Base-by-base conservation (phyloP, 2,113 vertebrate species). In the Centropristis striata region DNA sequence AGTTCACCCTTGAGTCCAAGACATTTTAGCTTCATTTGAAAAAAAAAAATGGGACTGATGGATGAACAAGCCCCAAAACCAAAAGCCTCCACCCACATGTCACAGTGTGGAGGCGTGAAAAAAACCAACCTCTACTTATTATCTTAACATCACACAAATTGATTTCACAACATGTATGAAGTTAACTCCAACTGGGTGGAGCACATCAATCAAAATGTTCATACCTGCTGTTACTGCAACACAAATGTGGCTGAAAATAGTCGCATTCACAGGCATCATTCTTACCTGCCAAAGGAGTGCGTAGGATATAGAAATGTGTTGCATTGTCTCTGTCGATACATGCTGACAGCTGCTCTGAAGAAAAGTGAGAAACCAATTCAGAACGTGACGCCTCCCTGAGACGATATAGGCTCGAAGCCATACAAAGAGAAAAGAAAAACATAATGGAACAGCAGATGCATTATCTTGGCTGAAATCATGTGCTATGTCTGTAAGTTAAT, bases 321-420 rank as follows among this genome's bases (percentile, higher is more conserved):
- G 50, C 71, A 59, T 66, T 80, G 85, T 85, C 49, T 80, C 41
- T 39, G 50, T 82, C 76, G 70, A 59, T 78, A 47, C 69, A 18
- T 51, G 13, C 49, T 20, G 70, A 77, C 83, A 88, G 79, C 78
- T 39, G 70, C 72, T 79, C 63, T 36, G 28, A 36, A 64, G 59
- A 58, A 18, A 75, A 65, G 47, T 23, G 32, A 71, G 74, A 55
- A 60, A 47, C 4, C 1, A 20, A 53, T 79, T 81, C 51, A 32
- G 21, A 42, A 65, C 47, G 69, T 42, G 73, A 50, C 21, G 21
- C 77, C 70, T 72, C 46, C 11, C 44, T 0, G 27, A 27, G 27
- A 60, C 15, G 53, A 25, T 14, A 28, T n/a, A 54, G 46, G 66
- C 67, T 28, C 27, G 14, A 73, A 60, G 41, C 15, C 8, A 36